These are phyloP conservation scores for Leucoraja ocellata DNA, from an alignment of 2,797 vertebrate species.

Conservation along the genomic window DNA sequence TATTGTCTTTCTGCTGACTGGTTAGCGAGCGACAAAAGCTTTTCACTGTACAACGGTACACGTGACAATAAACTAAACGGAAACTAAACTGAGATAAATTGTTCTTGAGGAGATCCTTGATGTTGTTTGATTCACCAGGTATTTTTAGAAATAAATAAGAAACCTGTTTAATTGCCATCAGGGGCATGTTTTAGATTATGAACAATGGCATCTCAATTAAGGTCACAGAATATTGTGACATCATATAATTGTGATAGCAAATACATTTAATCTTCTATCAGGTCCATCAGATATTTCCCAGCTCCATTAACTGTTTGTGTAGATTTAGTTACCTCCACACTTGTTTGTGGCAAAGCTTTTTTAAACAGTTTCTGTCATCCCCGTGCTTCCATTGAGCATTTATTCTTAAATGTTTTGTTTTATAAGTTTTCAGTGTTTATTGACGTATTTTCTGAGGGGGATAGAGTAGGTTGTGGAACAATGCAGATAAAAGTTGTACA, in stretches of 20 bases:
- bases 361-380: not conserved
- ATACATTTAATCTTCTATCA: not conserved
- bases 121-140: not conserved
- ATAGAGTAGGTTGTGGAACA: not conserved
- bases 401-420: conserved; percentile 1
- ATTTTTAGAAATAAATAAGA: not conserved
- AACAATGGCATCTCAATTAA: not conserved
- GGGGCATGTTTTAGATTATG: not conserved
- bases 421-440: not conserved
- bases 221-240: not conserved
- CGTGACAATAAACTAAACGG: no score
- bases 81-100: not conserved
- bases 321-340: not conserved
- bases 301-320: no score
- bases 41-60: no score
- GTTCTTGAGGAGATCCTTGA: not conserved
- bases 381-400: not conserved
- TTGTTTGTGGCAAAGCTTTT: not conserved
- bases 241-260: not conserved
- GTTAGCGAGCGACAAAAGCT: no score
- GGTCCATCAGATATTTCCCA: not conserved
- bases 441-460: not conserved
- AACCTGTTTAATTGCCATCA: not conserved
- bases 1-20: no score
- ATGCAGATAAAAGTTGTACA: not conserved